These are phyloP conservation scores for Planiliza haematocheilus DNA, from an alignment of 2,113 vertebrate genomes.

Conservation along the genomic window DNA sequence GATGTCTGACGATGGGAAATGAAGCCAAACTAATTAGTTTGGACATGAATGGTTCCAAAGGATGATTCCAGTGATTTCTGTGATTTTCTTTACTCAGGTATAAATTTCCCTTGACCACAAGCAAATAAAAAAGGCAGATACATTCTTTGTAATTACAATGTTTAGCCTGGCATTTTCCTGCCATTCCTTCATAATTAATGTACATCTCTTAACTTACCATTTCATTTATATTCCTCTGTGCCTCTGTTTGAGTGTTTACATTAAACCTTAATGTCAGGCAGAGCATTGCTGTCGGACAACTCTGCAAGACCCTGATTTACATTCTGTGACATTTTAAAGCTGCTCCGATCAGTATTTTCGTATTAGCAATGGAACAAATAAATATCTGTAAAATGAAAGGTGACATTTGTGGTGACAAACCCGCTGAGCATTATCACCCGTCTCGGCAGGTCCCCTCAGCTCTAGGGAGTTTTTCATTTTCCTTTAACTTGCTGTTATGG, in stretches of 20 bases:
- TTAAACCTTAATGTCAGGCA: constrained; percentile 24
- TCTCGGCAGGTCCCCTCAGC: constrained; percentile 2
- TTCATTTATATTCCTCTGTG: constrained; percentile 17
- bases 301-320: constrained; percentile 31
- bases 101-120: not conserved
- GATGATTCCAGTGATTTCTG: not conserved
- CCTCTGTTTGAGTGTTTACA: constrained; percentile 18
- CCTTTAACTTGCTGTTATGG: constrained; percentile 9
- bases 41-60: not conserved
- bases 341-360: constrained; percentile 35
- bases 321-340: constrained; percentile 44
- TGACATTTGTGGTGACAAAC: constrained; percentile 48
- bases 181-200: constrained; percentile 23
- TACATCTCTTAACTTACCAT: constrained; percentile 13
- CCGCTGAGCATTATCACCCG: constrained; percentile 10
- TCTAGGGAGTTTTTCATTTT: not conserved
- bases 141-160: constrained; percentile 10
- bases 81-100: constrained; percentile 1
- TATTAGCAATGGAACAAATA: constrained; percentile 32
- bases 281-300: constrained; percentile 10
- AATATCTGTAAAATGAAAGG: constrained; percentile 32
- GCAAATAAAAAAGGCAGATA: constrained; percentile 1
- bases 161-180: constrained; percentile 5
- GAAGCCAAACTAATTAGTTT: not conserved
- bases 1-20: not conserved